Base-by-base conservation (phyloP, 1,140 invertebrate species). In the Ceratina japonica region DNA sequence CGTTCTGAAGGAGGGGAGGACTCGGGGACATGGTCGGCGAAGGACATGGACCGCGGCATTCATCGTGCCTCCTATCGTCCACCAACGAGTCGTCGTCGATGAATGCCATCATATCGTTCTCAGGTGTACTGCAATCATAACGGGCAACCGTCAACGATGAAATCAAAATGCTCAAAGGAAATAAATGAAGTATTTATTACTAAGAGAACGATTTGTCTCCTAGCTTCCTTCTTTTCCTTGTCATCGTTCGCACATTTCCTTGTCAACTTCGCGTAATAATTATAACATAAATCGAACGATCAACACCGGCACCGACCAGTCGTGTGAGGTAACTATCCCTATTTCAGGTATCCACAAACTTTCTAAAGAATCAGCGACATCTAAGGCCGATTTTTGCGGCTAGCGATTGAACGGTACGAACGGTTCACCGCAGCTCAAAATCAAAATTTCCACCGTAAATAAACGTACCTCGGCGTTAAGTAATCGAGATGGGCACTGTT, bases 401-500 rank as follows among this genome's bases (percentile, higher is more conserved):
- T 58, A 72, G 51, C 16, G 8, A 44, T 49, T 24, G 0, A 37
- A 63, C 37, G 37, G 37, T 44, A 7, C 37, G 10, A 44, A 44
- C 37, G 37, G 37, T 44, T 10, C 10, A 10, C 37, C 5, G 37
- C n/a, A n/a, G n/a, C n/a, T n/a, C n/a, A n/a, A n/a, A n/a, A n/a
- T n/a, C n/a, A n/a, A n/a, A n/a, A n/a, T n/a, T n/a, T n/a, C n/a
- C n/a, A 12, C 31, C 44, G 1, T 91, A 95, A 94, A 18, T 5
- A 12, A 49, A 24, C 52, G 1, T 91, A 95, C 94, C 94, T 94
- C 16, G 95, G 95, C 31, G 96, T 96, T 31, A 97, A 87, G 87
- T 96, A 97, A 89, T 97, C 96, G 59, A 97, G 93, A 91, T 97
- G 96, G 18, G 95, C 96, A 78, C 94, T 95, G 90, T 97, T 97